Evolutionary conservation across 2,797 vertebrate species (phyloP), one percentile per base, ranked within the genome.

Genomic region (Ispidina picta): DNA sequence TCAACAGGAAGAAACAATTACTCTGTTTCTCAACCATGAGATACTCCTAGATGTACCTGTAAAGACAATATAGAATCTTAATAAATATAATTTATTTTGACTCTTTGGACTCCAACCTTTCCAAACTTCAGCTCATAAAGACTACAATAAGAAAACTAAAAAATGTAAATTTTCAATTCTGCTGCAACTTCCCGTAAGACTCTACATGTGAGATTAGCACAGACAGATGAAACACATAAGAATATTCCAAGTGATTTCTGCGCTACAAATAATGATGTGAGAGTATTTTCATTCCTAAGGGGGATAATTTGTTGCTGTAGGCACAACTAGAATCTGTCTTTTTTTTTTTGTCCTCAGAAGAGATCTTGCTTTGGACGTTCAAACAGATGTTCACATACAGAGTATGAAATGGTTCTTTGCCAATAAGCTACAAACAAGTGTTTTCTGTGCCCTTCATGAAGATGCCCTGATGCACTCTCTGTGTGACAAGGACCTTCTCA

Each of bases 391-490:
- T 63, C 8, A 44, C 13, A 56, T 44, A 69, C 9, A 78, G 44
- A 78, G 5, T 15, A 16, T 9, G 29, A 60, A 43, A 43, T 26
- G 25, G 31, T 3, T 91, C 52, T 41, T 48, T 23, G 69, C 5
- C 3, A 3, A 13, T 39, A 23, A 73, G 5, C 37, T 75, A 44
- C 2, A 2, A 73, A 4, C 1, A 10, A 43, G 7, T 4, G 19
- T 28, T 28, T 59, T 33, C 19, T 39, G 52, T 37, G 37, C n/a
- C 22, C 29, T 56, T 43, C 49, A 60, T 8, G 8, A 71, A 52
- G 12, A 51, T 29, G 31, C 7, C 29, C 35, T 52, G 33, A 41
- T 60, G 33, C 22, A 23, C 64, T 6, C 41, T 9, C 41, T 10
- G 44, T 1, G 3, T 29, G 41, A 63, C 35, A 23, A 44, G 19